Conservation (phyloP, 2,797 vertebrate species). For the Myiotriccus ornatus region DNA sequence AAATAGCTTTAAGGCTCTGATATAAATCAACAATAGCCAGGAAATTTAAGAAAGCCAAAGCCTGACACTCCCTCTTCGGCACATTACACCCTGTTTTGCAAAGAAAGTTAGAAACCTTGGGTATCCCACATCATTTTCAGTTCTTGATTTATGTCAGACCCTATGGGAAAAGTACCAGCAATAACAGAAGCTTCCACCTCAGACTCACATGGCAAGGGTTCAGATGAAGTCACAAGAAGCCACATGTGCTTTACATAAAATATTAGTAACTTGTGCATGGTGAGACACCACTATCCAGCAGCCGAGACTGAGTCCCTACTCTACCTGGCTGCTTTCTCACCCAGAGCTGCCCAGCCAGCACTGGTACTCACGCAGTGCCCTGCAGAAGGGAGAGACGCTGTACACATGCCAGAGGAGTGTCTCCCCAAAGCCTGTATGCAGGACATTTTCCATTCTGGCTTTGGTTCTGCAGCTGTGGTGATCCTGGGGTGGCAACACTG, state of each 20-base stretch:
- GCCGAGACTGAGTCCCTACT: not conserved
- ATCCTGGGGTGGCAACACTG: not conserved
- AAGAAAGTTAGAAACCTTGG: not conserved
- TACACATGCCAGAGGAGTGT: not conserved
- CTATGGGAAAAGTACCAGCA: not conserved
- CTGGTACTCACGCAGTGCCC: not conserved
- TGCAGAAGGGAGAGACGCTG: not conserved
- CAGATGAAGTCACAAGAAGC: not conserved
- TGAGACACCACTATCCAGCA: not conserved
- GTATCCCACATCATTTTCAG: not conserved
- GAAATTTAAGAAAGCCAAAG: conserved; percentile 53
- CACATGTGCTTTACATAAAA: not conserved
- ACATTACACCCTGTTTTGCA: not conserved
- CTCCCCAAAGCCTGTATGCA: not conserved
- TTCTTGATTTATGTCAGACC: not conserved
- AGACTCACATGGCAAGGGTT: not conserved
- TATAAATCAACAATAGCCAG: conserved; percentile 49
- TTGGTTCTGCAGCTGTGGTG: not conserved
- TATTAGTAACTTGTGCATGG: not conserved
- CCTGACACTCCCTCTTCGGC: not conserved
- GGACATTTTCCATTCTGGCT: not conserved
- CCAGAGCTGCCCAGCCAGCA: fast-evolving
- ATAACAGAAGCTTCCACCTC: not conserved
- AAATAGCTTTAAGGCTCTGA: conserved; percentile 45
- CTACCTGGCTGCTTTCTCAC: not conserved